Evolutionary conservation across 2,113 vertebrate genomes (phyloP).

Genomic region (Apteryx owenii): DNA sequence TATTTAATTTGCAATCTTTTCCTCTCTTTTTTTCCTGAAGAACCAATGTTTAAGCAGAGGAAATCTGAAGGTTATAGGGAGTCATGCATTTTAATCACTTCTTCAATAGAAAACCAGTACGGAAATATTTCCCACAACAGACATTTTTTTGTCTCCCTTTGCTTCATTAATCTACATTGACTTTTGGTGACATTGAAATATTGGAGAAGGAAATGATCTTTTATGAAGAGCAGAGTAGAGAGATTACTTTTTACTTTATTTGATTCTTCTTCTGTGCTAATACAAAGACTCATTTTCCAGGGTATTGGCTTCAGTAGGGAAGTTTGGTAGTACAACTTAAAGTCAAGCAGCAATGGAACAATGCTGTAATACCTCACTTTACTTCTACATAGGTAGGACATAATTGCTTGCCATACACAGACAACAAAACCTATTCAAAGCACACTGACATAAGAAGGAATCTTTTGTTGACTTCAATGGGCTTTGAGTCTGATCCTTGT

Average conservation of each 20-base stretch:
- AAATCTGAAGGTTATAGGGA: slow-evolving; percentile 77
- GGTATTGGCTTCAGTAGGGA: background rate
- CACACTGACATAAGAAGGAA: background rate
- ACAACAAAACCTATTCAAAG: background rate
- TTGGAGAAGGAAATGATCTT: slow-evolving; percentile 28
- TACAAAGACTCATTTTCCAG: background rate
- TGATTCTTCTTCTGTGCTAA: background rate
- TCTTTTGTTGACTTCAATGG: background rate
- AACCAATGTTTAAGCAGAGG: slow-evolving; percentile 74
- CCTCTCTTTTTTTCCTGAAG: slow-evolving; percentile 22
- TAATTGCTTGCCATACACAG: background rate
- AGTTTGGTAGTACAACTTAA: background rate
- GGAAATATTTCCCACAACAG: slow-evolving; percentile 36
- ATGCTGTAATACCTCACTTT: background rate
- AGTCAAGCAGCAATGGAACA: background rate
- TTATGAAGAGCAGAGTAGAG: background rate
- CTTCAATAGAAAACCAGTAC: slow-evolving; percentile 12
- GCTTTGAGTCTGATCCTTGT: background rate
- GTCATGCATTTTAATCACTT: slow-evolving; percentile 80
- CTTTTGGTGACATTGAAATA: slow-evolving; percentile 52
- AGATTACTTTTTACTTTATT: background rate
- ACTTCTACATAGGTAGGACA: background rate
- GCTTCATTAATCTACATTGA: slow-evolving; percentile 47
- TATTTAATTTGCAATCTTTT: slow-evolving; percentile 84
- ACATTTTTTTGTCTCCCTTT: background rate